Conservation (phyloP, 2,888 invertebrate genomes). For the Temnothorax unifasciatus region DNA sequence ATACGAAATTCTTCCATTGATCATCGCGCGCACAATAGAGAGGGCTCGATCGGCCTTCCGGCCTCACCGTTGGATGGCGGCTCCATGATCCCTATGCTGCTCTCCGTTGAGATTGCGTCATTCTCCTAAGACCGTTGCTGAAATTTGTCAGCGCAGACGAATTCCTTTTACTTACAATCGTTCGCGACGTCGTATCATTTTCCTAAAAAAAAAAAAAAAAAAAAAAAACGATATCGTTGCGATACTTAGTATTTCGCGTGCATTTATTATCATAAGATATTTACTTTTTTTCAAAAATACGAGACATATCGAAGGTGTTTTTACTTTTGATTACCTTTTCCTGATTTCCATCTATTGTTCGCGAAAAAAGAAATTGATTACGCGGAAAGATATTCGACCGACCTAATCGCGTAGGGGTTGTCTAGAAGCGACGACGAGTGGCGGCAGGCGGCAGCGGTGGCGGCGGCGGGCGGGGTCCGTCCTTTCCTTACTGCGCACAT, state of each 20-base stretch:
- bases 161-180: neutral
- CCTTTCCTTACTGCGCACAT: constrained; percentile 83
- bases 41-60: constrained; percentile 59
- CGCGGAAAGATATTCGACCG: neutral
- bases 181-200: neutral
- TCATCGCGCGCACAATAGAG: constrained; percentile 64
- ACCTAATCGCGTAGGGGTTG: neutral
- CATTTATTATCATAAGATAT: neutral
- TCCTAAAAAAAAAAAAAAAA: neutral
- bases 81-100: constrained; percentile 31
- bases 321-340: neutral
- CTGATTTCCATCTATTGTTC: neutral
- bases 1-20: constrained; percentile 59
- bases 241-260: neutral
- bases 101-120: constrained; percentile 14
- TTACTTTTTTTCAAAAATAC: neutral
- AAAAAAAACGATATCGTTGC: too few relatives aligned
- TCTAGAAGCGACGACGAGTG: neutral
- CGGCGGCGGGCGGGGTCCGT: constrained; percentile 72
- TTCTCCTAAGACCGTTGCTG: neutral
- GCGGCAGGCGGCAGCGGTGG: neutral
- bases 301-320: neutral
- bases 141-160: neutral
- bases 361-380: neutral
- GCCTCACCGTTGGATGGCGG: constrained; percentile 70